Conservation (phyloP, 2,797 vertebrate species). For the Brachyalestes nurse region DNA sequence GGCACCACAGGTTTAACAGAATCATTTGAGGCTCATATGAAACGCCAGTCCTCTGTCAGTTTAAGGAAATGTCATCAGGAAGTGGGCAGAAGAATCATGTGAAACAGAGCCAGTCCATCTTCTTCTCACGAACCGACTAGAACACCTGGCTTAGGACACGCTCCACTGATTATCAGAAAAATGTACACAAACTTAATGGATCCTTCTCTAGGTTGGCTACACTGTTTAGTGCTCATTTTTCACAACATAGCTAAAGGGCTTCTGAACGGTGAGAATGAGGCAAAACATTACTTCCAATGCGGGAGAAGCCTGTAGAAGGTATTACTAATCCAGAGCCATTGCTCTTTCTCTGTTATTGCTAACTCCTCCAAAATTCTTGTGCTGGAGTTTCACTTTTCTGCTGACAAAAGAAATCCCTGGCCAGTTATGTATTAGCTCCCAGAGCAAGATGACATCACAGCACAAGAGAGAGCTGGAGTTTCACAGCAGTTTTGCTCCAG, state of each 20-base stretch:
- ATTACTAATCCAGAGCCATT: constrained; percentile 15
- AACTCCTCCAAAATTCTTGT: constrained; percentile 9
- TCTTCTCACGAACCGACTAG: neutral
- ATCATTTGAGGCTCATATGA: constrained; percentile 27
- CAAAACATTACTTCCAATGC: constrained; percentile 9
- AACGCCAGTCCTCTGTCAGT: constrained; percentile 23
- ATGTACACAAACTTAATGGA: neutral
- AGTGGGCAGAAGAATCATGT: constrained; percentile 25
- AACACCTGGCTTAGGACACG: constrained; percentile 28
- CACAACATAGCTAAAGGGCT: neutral
- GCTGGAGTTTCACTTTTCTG: constrained; percentile 8
- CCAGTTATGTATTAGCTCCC: constrained; percentile 28
- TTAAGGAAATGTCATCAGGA: constrained; percentile 38
- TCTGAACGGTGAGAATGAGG: neutral
- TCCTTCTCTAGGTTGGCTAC: neutral
- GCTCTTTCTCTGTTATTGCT: neutral
- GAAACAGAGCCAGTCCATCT: constrained; percentile 32
- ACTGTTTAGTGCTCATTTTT: neutral
- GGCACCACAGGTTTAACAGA: constrained; percentile 15
- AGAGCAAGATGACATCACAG: constrained; percentile 44
- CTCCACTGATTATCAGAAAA: neutral
- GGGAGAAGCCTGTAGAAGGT: constrained; percentile 29
- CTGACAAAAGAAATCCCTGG: constrained; percentile 38
- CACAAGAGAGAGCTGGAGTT: constrained; percentile 9
- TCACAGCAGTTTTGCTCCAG: constrained; percentile 16